Evolutionary conservation across 2,888 invertebrate genomes (phyloP).

Genomic region (Germaria angustata): DNA sequence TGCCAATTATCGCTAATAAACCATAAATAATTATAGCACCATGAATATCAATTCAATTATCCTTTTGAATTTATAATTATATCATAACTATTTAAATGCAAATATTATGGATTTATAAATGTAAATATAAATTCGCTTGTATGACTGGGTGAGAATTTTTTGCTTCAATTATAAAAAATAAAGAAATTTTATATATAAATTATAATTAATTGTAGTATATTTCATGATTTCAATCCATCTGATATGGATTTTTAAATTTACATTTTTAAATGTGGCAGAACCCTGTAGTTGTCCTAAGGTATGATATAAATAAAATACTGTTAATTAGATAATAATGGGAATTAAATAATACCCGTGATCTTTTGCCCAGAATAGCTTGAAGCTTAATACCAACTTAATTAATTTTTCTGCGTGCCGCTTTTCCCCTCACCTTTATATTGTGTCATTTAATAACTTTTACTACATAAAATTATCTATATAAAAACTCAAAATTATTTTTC

Average conservation of each 20-base stretch:
- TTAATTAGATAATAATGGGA: no score
- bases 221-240: neutral
- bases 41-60: constrained; percentile 69
- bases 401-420: no score
- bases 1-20: constrained; percentile 68
- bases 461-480: no score
- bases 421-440: no score
- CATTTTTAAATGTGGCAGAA: neutral
- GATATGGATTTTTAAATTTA: neutral
- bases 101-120: constrained; percentile 21
- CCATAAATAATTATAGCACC: constrained; percentile 69
- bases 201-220: constrained; percentile 29
- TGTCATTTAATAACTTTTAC: no score
- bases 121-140: neutral
- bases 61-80: constrained; percentile 67
- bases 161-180: constrained; percentile 20
- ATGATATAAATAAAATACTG: no score
- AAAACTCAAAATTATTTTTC: no score
- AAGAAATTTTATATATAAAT: no score
- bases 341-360: no score
- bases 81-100: constrained; percentile 60
- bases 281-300: neutral
- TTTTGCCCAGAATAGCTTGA: no score
- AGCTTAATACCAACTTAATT: no score
- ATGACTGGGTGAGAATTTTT: neutral